A percentile compares a stretch with the other conserved stretches of the same genome.
These are phyloP conservation scores for Apotomis turbidana DNA, from an alignment of 2,888 invertebrate genomes.

Conservation along the genomic window DNA sequence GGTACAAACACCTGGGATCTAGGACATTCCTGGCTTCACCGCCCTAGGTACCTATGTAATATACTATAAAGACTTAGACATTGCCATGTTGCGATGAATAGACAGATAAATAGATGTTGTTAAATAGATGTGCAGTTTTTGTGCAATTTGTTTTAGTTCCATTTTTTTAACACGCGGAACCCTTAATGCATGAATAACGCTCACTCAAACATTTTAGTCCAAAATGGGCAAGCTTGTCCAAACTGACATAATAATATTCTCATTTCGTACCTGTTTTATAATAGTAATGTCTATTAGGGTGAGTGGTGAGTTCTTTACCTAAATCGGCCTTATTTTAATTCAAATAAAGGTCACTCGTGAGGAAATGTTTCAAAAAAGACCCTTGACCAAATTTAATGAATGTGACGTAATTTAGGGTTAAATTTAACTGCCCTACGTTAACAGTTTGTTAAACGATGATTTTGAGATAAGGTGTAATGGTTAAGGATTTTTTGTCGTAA, in stretches of 20 bases:
- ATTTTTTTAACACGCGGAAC: slow-evolving; percentile 5
- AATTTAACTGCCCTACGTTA: slow-evolving; percentile 47
- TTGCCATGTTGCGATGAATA: too few species aligned
- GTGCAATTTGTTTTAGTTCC: too few species aligned
- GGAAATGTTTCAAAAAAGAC: slow-evolving; percentile 34
- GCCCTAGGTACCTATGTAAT: too few species aligned
- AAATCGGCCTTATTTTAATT: background rate
- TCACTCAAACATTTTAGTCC: slow-evolving; percentile 15
- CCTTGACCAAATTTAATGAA: slow-evolving; percentile 52
- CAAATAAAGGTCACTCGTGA: slow-evolving; percentile 1
- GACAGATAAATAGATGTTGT: too few species aligned
- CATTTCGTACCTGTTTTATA: slow-evolving; percentile 32
- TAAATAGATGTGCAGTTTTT: too few species aligned
- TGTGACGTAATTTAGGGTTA: slow-evolving; percentile 51
- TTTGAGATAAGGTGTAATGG: slow-evolving; percentile 42
- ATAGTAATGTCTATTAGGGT: slow-evolving; percentile 24
- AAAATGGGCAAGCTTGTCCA: slow-evolving; percentile 33
- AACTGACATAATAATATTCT: slow-evolving; percentile 41
- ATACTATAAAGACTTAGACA: too few species aligned
- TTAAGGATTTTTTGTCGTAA: slow-evolving; percentile 29
- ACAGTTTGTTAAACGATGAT: slow-evolving; percentile 50
- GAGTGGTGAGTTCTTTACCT: background rate
- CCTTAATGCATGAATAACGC: background rate
- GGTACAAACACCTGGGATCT: too few species aligned
- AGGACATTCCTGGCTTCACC: too few species aligned